Base-by-base conservation (phyloP, 2,888 invertebrate species). In the Syrphus vitripennis region DNA sequence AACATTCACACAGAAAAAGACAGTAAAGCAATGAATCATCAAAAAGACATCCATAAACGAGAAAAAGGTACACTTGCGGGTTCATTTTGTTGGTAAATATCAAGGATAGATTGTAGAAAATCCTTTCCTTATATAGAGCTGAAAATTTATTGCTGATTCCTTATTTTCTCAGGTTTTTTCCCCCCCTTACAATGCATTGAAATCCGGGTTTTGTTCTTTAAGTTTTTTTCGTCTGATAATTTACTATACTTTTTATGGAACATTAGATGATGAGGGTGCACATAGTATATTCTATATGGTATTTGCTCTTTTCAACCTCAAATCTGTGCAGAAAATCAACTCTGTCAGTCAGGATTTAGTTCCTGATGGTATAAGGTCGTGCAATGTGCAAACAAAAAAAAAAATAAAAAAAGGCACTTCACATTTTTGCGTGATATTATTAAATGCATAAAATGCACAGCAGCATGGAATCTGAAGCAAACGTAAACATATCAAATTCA, bases 401-500 rank as follows among this genome's bases (percentile, higher is more conserved):
- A n/a, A n/a, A n/a, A n/a, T n/a, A n/a, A n/a, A n/a, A n/a, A n/a
- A n/a, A n/a, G n/a, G 24, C 14, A 1, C 14, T 50, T 2, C n/a
- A 53, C 61, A 57, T 40, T 63, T 63, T 40, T 45, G 71, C 53
- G 53, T 75, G 59, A 34, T 67, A 9, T 42, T 65, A 75, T 75
- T 74, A 80, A 81, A 81, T 65, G 53, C 76, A 81, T 76, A 81
- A 81, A 76, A 63, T 76, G 63, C 63, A 55, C 34, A 24, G 10
- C 16, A 70, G 63, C 53, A 76, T 61, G 63, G 26, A 29, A 76
- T 16, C 34, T 19, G 45, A 9, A 9, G 16, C 50, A 69, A 29
- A 50, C 31, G n/a, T 14, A 50, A 10, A 12, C 29, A 26, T 3
- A n/a, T 26, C 50, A 26, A 19, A 26, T 16, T 16, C 9, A 24